Percentiles rank a stretch among this genome's conserved stretches.
Conservation (phyloP, 2,113 vertebrate genomes). For the Polypterus bichir region DNA sequence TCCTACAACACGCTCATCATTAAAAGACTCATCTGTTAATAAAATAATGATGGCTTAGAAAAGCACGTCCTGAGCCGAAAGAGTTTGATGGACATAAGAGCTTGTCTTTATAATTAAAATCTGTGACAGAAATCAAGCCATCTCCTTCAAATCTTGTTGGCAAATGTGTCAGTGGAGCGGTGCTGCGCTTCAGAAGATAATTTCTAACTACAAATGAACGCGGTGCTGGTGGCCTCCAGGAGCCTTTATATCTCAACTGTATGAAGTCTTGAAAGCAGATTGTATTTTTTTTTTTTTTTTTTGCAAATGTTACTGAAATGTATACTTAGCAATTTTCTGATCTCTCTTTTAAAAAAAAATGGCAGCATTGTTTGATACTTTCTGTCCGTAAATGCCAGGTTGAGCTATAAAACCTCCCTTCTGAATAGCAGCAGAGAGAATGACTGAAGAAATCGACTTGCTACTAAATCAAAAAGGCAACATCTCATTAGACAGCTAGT, state of each 20-base stretch:
- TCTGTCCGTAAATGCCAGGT: no score
- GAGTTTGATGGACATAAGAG: slow-evolving; percentile 9
- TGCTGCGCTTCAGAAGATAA: slow-evolving; percentile 10
- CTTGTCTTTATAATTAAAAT: slow-evolving; percentile 8
- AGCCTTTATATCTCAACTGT: not conserved
- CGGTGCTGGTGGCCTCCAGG: not conserved
- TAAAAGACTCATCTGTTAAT: no score
- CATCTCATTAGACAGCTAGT: no score
- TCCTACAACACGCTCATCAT: no score
- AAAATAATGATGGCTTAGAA: no score
- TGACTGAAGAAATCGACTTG: no score
- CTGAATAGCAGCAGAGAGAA: no score
- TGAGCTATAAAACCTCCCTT: no score
- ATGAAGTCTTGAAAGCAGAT: not conserved
- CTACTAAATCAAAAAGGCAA: no score
- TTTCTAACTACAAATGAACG: not conserved
- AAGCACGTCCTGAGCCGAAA: not conserved
- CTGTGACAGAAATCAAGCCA: slow-evolving; percentile 10
- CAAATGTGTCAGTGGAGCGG: not conserved
- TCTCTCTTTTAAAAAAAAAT: not conserved
- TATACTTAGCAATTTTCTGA: not conserved
- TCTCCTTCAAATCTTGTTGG: slow-evolving; percentile 5
- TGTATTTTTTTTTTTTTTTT: not conserved
- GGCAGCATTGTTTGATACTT: no score
- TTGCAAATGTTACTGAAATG: not conserved